These are phyloP conservation scores for Alsophila aescularia DNA, from an alignment of 2,888 invertebrate genomes.

Conservation along the genomic window DNA sequence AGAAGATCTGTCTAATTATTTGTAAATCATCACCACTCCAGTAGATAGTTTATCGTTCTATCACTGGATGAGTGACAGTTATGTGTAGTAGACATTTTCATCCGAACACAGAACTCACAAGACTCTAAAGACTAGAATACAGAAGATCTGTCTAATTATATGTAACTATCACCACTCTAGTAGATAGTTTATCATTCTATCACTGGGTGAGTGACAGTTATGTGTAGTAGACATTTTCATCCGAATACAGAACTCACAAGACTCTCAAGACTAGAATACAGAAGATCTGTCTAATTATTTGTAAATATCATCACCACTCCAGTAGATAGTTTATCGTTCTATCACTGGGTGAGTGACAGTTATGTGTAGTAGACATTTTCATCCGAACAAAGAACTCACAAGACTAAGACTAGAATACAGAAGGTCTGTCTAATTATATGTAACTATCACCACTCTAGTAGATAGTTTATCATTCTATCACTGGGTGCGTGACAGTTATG, in stretches of 20 bases:
- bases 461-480: conserved; percentile 29
- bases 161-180: conserved; percentile 17
- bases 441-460: conserved; percentile 19
- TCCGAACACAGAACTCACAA: not conserved
- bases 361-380: conserved; percentile 6
- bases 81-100: conserved; percentile 7
- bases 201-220: conserved; percentile 29
- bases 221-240: conserved; percentile 7
- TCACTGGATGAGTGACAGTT: conserved; percentile 30
- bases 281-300: conserved; percentile 2
- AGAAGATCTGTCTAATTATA: conserved; percentile 3
- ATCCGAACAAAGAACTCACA: not conserved
- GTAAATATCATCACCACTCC: conserved; percentile 16
- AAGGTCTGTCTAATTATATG: conserved; percentile 2
- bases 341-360: conserved; percentile 29
- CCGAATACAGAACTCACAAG: not conserved
- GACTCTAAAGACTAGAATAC: not conserved
- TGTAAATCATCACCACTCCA: conserved; percentile 12
- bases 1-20: not conserved
- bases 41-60: conserved; percentile 27
- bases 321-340: conserved; percentile 27
- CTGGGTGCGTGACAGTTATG: conserved; percentile 34
- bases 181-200: conserved; percentile 27
- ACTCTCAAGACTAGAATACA: not conserved
- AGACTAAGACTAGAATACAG: not conserved